Evolutionary conservation across 1,140 invertebrate genomes (phyloP), one percentile per base, ranked within the genome.

Genomic region (Dendroctonus ponderosae): DNA sequence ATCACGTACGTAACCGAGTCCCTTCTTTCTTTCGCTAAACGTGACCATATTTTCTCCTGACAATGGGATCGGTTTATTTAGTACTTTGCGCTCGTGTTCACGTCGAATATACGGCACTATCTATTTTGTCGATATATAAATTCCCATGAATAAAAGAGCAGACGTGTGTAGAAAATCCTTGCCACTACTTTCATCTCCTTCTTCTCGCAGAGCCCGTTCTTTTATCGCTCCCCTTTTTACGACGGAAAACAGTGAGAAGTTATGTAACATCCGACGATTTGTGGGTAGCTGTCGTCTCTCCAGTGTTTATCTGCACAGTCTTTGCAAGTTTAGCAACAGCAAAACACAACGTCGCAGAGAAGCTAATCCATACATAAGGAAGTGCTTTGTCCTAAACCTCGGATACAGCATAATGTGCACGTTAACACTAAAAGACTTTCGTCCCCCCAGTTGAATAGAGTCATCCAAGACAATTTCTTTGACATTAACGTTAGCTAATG

Each of bases 11-110:
- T 37, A 26, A 11, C 60, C 7, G 8, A 59, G 41, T 59, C 12
- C 37, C 38, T 59, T 42, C 41, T 56, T 56, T 40, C 53, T 56
- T 52, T 52, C 15, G 37, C 62, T 42, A 57, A 66, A 56, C 63
- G 63, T 66, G 56, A 59, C 63, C 63, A 66, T 66, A 66, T 66
- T 66, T 66, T 56, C 54, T 66, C 54, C 12, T 44, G n/a, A 66
- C 63, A 66, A 66, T 66, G 63, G 54, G 41, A 59, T 59, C 63
- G 63, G 63, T 66, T 66, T 66, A 66, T 66, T 66, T 66, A 66
- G 63, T 66, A 38, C 63, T 66, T 66, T 59, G 40, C 63, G 54
- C 63, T 59, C 63, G 63, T 66, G 63, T 66, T 59, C 54, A 44
- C 54, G 54, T 26, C 44, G 42, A 59, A 66, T 66, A 66, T 66